These are phyloP conservation scores for Craniophora ligustri DNA, from an alignment of 2,888 invertebrate species.

Conservation along the genomic window DNA sequence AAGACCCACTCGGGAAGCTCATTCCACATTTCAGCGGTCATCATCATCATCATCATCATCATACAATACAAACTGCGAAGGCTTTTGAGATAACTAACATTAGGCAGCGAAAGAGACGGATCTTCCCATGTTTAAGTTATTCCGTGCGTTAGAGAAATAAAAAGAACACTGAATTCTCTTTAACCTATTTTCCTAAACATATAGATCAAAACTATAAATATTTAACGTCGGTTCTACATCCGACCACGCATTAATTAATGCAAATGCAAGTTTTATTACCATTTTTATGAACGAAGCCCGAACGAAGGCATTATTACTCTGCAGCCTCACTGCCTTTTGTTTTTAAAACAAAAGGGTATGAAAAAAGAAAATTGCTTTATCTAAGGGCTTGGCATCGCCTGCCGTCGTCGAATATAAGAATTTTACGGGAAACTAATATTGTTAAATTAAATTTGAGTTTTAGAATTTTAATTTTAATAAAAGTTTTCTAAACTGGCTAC, in stretches of 20 bases:
- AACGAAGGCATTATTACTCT: neutral
- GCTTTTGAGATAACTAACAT: too few species aligned
- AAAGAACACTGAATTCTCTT: too few species aligned
- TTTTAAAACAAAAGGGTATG: constrained; percentile 8
- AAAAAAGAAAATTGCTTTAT: constrained; percentile 5
- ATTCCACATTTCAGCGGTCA: too few species aligned
- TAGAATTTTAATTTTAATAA: too few species aligned
- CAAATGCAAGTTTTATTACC: constrained; percentile 7
- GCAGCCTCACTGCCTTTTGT: constrained; percentile 8
- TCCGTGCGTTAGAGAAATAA: too few species aligned
- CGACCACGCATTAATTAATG: constrained; percentile 3
- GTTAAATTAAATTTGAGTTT: neutral
- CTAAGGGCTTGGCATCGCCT: neutral
- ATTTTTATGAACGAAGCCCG: neutral
- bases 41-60: too few species aligned
- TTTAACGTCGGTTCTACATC: neutral
- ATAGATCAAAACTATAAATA: constrained; percentile 2
- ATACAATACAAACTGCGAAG: too few species aligned
- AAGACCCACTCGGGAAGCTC: too few species aligned
- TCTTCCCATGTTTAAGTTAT: too few species aligned
- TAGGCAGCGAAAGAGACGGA: too few species aligned
- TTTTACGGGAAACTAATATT: neutral
- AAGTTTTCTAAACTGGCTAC: too few species aligned
- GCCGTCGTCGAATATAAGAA: too few species aligned
- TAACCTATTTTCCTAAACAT: constrained; percentile 1